Base-by-base conservation (phyloP, 2,113 vertebrate genomes). In the Rhea pennata region DNA sequence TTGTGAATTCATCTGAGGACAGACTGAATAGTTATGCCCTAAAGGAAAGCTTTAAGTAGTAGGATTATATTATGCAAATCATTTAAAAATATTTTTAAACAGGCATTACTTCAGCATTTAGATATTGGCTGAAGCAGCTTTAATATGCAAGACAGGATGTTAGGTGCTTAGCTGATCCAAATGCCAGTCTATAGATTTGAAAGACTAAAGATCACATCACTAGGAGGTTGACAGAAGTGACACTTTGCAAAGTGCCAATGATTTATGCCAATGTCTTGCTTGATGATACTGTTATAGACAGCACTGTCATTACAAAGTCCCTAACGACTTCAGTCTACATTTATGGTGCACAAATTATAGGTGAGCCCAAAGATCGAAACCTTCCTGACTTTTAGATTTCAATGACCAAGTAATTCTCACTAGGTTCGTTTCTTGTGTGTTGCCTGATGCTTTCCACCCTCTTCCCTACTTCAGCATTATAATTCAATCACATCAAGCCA, bases 181-280 rank as follows among this genome's bases (percentile, higher is more conserved):
- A 99, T 99, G 99, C 99, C 99, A 99, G 99, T 99, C 99, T 99
- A 99, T 99, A 98, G 99, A 99, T 99, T 98, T 98, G 98, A 98
- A 99, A 98, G 99, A 99, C 98, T 99, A 99, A 99, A 99, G 99
- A 99, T 99, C 99, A 99, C 99, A 99, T 99, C 99, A 99, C 98
- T 92, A 95, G 98, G 98, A 99, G 97, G 98, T 98, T 99, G 98
- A 99, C 98, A 98, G 98, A 98, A 98, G 98, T 99, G 99, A 99
- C 99, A 99, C 98, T 98, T 98, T 96, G 98, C 98, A 98, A 98
- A 98, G 98, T 98, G 98, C 98, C 98, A 99, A 99, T 99, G 99
- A 99, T 99, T 99, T 99, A 99, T 99, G 99, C 99, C 99, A 99
- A 98, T 98, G 98, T 98, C 98, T 98, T 98, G 94, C 96, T 98